A percentile compares a stretch with the other conserved stretches of the same genome.
Conservation (phyloP, 2,888 invertebrate species). For the Aradus depressus region DNA sequence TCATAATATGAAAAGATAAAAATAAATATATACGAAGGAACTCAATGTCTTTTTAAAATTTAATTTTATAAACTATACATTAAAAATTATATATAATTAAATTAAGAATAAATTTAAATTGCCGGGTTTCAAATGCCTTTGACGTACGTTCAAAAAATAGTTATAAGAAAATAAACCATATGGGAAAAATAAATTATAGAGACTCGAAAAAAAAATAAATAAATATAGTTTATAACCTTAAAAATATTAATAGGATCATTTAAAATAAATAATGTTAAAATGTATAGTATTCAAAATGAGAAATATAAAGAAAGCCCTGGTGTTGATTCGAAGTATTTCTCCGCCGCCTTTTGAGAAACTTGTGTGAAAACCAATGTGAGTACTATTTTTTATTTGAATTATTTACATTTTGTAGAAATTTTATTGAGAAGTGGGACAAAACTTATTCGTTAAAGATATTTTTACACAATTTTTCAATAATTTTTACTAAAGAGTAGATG, state of each 20-base stretch:
- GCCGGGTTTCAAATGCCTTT: constrained; percentile 2
- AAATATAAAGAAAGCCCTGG: constrained; percentile 10
- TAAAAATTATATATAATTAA: too few species aligned
- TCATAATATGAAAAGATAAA: too few species aligned
- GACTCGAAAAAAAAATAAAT: background rate
- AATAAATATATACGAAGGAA: too few species aligned
- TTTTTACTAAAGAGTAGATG: background rate
- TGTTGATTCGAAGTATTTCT: constrained; percentile 9
- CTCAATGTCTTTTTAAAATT: too few species aligned
- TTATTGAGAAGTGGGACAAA: constrained; percentile 1
- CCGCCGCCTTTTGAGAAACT: constrained; percentile 18
- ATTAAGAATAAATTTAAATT: constrained; percentile 6
- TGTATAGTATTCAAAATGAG: background rate
- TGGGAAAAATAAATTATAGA: background rate
- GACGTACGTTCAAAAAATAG: background rate
- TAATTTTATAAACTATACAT: too few species aligned
- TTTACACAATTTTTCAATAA: constrained; percentile 4
- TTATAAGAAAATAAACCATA: background rate
- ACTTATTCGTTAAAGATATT: constrained; percentile 8
- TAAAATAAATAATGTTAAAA: background rate
- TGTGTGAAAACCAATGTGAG: constrained; percentile 14
- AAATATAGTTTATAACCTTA: background rate
- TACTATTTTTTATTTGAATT: constrained; percentile 9
- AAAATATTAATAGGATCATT: background rate
- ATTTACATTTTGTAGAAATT: constrained; percentile 3